Base-by-base conservation (phyloP, 2,888 invertebrate genomes). In the Chrysomela aeneicollis region DNA sequence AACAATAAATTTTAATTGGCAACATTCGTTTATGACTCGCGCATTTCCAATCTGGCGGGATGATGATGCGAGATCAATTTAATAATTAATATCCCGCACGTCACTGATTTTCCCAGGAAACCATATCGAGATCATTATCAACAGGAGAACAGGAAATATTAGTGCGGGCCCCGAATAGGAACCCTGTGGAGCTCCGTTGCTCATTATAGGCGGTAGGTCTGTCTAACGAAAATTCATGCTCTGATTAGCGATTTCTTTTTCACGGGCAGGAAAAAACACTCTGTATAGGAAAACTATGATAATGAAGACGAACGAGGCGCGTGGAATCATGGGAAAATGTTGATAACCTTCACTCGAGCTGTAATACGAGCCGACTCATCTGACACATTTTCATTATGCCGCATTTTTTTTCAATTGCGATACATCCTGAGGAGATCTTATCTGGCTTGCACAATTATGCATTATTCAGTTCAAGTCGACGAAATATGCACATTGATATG, bases 301-400 rank as follows among this genome's bases (percentile, higher is more conserved):
- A 9, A 55, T 55, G 42, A 55, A 55, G 15, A 21, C 55, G 22
- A 22, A 42, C 37, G 19, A 54, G 30, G 19, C 10, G 10, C 30
- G 37, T 42, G 42, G 32, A 46, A 63, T 63, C 58, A 63, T 58
- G 63, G 52, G 58, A 63, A 63, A 57, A 60, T 60, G 53, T 53
- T 54, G 55, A 64, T 55, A 64, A 60, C 60, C 55, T 60, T 55
- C 49, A 52, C 42, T 59, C 60, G 49, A 15, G 21, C n/a, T 10
- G 64, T 54, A 60, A 64, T 64, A 60, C 47, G 60, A 64, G 32
- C 53, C 49, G n/a, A 22, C 37, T 26, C 37, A 59, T 59, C 51
- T 51, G 42, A 35, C 51, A 60, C 32, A 26, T 17, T 51, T 60
- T 35, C 60, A 37, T 52, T 60, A 51, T 60, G 50, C 17, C 15